Evolutionary conservation across 2,888 invertebrate species (phyloP).

Genomic region (Hipparchia semele): DNA sequence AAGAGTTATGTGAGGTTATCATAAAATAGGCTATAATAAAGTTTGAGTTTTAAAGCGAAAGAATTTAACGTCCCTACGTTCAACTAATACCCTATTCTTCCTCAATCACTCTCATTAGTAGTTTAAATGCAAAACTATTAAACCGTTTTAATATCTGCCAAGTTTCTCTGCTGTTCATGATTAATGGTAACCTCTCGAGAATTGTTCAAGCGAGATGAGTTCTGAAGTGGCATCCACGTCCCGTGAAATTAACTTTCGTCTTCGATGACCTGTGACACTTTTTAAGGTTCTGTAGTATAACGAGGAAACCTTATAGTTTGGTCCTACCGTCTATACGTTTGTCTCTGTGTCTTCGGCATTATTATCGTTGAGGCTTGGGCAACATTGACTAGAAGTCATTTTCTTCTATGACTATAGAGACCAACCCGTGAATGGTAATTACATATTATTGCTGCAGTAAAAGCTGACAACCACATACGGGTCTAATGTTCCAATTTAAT

Average conservation of each 20-base stretch:
- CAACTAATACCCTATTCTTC: neutral
- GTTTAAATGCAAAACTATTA: conserved; percentile 20
- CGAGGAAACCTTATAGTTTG: too few species aligned
- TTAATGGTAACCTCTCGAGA: conserved; percentile 71
- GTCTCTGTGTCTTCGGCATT: too few species aligned
- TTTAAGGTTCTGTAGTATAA: conserved; percentile 44
- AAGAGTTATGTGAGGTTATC: neutral
- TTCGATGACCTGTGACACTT: conserved; percentile 65
- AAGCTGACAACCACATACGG: too few species aligned
- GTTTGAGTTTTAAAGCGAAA: neutral
- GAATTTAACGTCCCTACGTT: neutral
- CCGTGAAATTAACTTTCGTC: conserved; percentile 80
- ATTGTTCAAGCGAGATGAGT: conserved; percentile 64
- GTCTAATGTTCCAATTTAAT: too few species aligned
- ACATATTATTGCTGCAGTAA: too few species aligned
- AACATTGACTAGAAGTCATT: too few species aligned
- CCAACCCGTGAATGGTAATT: too few species aligned
- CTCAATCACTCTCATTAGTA: conserved; percentile 1
- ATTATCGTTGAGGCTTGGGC: too few species aligned
- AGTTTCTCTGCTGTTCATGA: conserved; percentile 61
- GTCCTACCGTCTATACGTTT: too few species aligned
- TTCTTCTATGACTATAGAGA: too few species aligned
- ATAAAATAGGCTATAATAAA: neutral
- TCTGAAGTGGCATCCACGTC: conserved; percentile 68
- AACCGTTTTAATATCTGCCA: conserved; percentile 21